A percentile compares a stretch with the other conserved stretches of the same genome.
phyloP scores from a whole-genome alignment of 2,797 vertebrate genomes.

The Crocidura indochinensis region DNA sequence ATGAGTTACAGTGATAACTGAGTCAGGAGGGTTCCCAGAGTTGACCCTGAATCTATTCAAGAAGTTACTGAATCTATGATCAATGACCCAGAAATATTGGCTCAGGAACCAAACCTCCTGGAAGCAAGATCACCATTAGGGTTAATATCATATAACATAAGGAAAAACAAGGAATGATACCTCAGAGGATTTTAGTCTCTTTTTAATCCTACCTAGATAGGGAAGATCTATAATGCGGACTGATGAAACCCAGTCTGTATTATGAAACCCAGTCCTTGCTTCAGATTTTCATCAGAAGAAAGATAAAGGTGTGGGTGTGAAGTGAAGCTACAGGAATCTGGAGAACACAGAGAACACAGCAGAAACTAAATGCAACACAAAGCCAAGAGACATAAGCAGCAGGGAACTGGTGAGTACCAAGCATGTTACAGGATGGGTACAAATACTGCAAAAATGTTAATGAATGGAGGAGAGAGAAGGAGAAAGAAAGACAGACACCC shows the following conservation, averaged over 20 bases:
- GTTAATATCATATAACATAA: background rate
- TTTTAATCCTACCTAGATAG: background rate
- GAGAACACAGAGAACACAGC: background rate
- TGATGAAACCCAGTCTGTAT: too few relatives aligned
- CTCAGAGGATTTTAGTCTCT: background rate
- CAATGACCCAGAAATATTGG: too few relatives aligned
- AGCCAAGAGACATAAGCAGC: background rate
- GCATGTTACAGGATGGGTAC: background rate
- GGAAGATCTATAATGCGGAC: too few relatives aligned
- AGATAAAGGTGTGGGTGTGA: background rate
- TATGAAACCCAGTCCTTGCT: background rate
- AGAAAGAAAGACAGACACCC: background rate
- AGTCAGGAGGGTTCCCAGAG: conserved; percentile 4
- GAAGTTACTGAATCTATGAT: conserved; percentile 17
- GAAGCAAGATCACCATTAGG: background rate
- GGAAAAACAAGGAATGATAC: background rate
- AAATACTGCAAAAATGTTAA: background rate
- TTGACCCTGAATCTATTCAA: background rate
- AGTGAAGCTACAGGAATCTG: background rate
- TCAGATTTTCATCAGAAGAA: background rate
- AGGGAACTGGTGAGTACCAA: background rate
- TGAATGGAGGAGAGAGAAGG: too few relatives aligned
- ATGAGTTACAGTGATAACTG: background rate
- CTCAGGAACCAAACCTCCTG: background rate
- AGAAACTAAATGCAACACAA: background rate